These are phyloP conservation scores for Alouatta palliata DNA, from an alignment of 2,113 vertebrate genomes.

Conservation along the genomic window DNA sequence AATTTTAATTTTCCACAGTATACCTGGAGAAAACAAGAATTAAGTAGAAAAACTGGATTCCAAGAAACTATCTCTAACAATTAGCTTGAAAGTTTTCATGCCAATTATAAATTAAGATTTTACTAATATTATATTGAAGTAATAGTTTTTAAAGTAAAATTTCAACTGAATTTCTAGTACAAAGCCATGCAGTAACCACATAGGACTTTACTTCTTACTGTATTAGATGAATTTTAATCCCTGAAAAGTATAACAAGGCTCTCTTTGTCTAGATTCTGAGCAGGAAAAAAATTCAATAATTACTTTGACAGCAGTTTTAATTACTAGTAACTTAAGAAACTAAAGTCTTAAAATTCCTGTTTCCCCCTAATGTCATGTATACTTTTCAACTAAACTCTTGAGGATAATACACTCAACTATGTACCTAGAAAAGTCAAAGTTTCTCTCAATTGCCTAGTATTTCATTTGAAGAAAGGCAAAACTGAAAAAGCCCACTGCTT, in stretches of 20 bases:
- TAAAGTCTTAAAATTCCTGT: slow-evolving; percentile 77
- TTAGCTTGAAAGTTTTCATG: slow-evolving; percentile 41
- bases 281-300: slow-evolving; percentile 8
- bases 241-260: slow-evolving; percentile 56
- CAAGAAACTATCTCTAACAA: slow-evolving; percentile 5
- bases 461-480: slow-evolving; percentile 29
- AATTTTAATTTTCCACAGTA: slow-evolving; percentile 26
- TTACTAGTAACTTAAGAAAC: slow-evolving; percentile 76
- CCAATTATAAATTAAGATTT: slow-evolving; percentile 42
- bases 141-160: slow-evolving; percentile 54
- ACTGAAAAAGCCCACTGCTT: not conserved
- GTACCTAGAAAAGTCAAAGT: slow-evolving; percentile 48
- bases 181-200: slow-evolving; percentile 28
- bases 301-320: slow-evolving; percentile 79
- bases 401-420: slow-evolving; percentile 55
- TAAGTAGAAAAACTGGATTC: not conserved
- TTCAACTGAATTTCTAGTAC: slow-evolving; percentile 54
- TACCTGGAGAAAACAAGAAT: slow-evolving; percentile 44
- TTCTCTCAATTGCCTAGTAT: slow-evolving; percentile 1
- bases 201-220: slow-evolving; percentile 55
- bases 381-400: slow-evolving; percentile 68
- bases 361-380: slow-evolving; percentile 67
- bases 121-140: slow-evolving; percentile 58
- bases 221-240: slow-evolving; percentile 73
- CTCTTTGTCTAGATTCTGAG: slow-evolving; percentile 62